phyloP scores from a whole-genome alignment of 2,888 invertebrate species.

The Molorchus minor region DNA sequence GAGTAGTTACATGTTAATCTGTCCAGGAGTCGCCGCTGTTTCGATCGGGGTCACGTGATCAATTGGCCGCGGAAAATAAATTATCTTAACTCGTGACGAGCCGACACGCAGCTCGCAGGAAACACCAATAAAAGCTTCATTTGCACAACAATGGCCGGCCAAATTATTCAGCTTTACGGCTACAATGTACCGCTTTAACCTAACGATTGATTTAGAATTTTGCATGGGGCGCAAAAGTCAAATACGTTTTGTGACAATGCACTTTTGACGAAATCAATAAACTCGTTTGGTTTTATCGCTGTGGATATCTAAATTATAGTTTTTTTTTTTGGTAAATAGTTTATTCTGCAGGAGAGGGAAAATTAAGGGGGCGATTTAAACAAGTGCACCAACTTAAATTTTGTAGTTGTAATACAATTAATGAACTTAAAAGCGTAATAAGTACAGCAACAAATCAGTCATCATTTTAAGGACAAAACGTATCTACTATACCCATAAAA shows the following conservation, averaged over 20 bases:
- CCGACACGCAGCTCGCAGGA: slow-evolving; percentile 57
- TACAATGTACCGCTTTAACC: slow-evolving; percentile 47
- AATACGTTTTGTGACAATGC: slow-evolving; percentile 33
- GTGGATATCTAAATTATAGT: no score
- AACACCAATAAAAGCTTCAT: slow-evolving; percentile 61
- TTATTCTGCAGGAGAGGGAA: no score
- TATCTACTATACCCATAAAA: no score
- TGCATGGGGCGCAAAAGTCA: slow-evolving; percentile 42
- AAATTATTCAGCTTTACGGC: slow-evolving; percentile 58
- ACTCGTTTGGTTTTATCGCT: no score
- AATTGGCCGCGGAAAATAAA: slow-evolving; percentile 57
- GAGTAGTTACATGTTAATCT: slow-evolving; percentile 39
- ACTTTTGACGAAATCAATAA: slow-evolving; percentile 17
- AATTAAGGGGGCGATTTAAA: no score
- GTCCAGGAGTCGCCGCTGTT: slow-evolving; percentile 45
- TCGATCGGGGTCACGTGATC: slow-evolving; percentile 47
- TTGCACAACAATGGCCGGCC: slow-evolving; percentile 61
- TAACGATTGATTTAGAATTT: slow-evolving; percentile 50
- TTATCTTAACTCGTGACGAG: slow-evolving; percentile 58
- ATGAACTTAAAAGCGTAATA: no score
- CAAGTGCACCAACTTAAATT: no score
- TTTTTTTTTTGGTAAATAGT: no score
- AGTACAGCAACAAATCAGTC: no score
- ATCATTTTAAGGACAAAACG: no score
- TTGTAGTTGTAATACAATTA: no score